Conservation (phyloP, 2,113 vertebrate genomes). For the Gavia stellata region DNA sequence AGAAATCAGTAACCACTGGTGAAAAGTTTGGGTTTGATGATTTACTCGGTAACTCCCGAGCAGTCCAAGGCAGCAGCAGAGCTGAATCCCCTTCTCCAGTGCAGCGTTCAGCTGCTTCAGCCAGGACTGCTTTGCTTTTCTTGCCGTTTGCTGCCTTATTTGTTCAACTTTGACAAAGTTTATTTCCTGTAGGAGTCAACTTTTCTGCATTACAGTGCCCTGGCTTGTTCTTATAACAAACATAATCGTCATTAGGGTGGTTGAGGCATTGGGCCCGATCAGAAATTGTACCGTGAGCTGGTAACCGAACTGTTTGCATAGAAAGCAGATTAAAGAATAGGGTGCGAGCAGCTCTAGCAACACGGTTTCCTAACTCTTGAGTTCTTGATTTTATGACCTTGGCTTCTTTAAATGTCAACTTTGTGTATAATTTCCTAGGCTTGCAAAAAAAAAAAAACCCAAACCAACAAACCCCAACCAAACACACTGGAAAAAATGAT, state of each 20-base stretch:
- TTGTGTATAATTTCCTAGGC: background rate
- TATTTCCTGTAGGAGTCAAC: background rate
- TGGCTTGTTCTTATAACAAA: background rate
- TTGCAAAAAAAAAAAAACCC: background rate
- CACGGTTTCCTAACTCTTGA: background rate
- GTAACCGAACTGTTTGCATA: background rate
- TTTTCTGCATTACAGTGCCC: background rate
- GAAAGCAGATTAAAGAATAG: background rate
- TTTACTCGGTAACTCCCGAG: background rate
- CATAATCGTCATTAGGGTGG: background rate
- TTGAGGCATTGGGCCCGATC: background rate
- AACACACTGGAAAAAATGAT: background rate
- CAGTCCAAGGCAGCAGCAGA: background rate
- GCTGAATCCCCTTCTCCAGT: background rate
- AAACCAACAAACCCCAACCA: background rate
- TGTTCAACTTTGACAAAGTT: background rate
- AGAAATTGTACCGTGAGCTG: background rate
- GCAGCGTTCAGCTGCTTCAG: background rate
- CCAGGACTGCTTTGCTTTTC: background rate
- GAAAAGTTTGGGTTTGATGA: background rate
- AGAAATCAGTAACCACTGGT: background rate
- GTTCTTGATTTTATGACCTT: background rate
- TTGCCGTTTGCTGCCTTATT: background rate
- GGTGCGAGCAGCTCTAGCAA: background rate
- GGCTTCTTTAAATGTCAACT: background rate